These are phyloP conservation scores for Sinelater perroti DNA, from an alignment of 2,888 invertebrate genomes.

Conservation along the genomic window DNA sequence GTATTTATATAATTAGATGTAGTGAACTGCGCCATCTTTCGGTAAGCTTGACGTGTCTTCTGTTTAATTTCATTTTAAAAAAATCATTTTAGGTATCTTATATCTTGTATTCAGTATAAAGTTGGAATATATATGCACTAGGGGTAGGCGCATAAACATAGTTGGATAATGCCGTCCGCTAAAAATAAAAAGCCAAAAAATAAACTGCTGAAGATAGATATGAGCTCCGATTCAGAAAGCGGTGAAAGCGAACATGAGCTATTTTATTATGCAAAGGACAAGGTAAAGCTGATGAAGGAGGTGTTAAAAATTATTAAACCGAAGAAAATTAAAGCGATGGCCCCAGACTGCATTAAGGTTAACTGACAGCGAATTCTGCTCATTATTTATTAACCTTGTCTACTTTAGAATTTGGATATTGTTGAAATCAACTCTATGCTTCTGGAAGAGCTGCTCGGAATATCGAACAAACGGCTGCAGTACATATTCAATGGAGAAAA, in stretches of 20 bases:
- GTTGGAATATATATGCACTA: too few species aligned
- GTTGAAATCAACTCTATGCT: slow-evolving; percentile 59
- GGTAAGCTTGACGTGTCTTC: too few species aligned
- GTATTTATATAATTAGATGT: too few species aligned
- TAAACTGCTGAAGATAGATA: slow-evolving; percentile 47
- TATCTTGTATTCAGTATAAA: too few species aligned
- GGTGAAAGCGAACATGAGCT: slow-evolving; percentile 57
- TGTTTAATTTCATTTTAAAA: too few species aligned
- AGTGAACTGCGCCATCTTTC: too few species aligned
- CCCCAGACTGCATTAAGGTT: slow-evolving; percentile 58
- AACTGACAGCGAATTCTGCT: slow-evolving; percentile 12
- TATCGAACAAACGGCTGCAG: slow-evolving; percentile 58
- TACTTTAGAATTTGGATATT: slow-evolving; percentile 53
- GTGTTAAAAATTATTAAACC: slow-evolving; percentile 58
- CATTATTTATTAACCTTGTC: slow-evolving; percentile 13
- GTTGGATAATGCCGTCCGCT: slow-evolving; percentile 9
- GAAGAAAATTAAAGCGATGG: slow-evolving; percentile 58
- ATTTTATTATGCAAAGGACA: slow-evolving; percentile 55
- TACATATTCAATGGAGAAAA: slow-evolving; percentile 58
- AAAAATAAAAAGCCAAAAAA: slow-evolving; percentile 6
- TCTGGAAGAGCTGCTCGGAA: slow-evolving; percentile 59
- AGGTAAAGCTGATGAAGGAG: slow-evolving; percentile 60
- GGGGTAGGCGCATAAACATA: too few species aligned
- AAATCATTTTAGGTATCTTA: too few species aligned
- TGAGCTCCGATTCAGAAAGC: slow-evolving; percentile 49